Base-by-base conservation (phyloP, 2,113 vertebrate species). In the Vidua macroura region DNA sequence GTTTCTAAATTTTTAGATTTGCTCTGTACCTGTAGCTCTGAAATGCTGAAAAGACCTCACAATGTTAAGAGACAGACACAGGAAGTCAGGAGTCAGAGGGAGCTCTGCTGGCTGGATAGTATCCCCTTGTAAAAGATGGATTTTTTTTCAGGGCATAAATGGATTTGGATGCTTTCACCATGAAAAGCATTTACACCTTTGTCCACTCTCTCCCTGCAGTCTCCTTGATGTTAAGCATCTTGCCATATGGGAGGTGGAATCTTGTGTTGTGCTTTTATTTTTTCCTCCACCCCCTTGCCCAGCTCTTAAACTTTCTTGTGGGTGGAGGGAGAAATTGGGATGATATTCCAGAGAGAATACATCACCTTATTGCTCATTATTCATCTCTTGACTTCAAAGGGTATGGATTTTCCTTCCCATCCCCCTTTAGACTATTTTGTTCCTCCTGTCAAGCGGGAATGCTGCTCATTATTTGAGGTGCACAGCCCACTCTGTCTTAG, bases 401-500 rank as follows among this genome's bases (percentile, higher is more conserved):
- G 16, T 30, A 35, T 68, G 52, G 58, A 41, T 92, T 95, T 88
- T 92, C 27, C 77, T 89, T 92, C 64, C 41, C 21, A 43, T 84
- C 56, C 39, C 37, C 68, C 88, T 90, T 90, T 82, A 92, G 80
- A 41, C 43, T 88, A 70, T 92, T 81, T 92, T 74, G 37, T 88
- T 95, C 68, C 79, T 76, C 17, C 46, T 83, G 83, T 93, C 64
- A 83, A 83, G 35, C 5, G 6, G 51, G 68, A 86, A 15, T 1
- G 15, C 81, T 86, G 64, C 51, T 95, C 7, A 0, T 76, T 90
- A 55, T 51, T 83, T 62, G 86, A 96, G 80, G 83, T 49, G 91
- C 87, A 46, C 86, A 89, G 52, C 89, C 81, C 56, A 74, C 66
- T 96, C 80, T 84, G 64, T 81, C 85, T 67, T 90, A 92, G 59